Base-by-base conservation (phyloP, 2,888 invertebrate genomes). In the Sussaba pulchella region DNA sequence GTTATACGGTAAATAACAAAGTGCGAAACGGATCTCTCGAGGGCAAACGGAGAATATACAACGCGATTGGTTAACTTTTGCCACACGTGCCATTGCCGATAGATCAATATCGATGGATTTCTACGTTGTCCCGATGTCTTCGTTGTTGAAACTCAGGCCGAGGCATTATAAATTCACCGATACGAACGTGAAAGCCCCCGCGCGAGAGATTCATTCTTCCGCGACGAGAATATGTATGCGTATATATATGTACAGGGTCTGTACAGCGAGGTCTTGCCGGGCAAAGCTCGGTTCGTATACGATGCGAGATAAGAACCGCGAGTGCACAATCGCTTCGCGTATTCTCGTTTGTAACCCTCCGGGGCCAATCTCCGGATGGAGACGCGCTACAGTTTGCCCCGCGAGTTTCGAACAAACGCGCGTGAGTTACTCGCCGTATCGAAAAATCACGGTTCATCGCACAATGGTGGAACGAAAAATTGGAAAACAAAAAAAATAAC, bases 161-260 rank as follows among this genome's bases (percentile, higher is more conserved):
- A 57, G 86, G 85, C 4, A 2, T 2, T 31, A 89, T 90, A 89
- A 89, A 89, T 89, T 87, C 86, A 85, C 85, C 83, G 88, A 88
- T 90, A 88, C 85, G n/a, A 86, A 86, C 86, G 88, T 87, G 88
- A 88, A 89, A 88, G 88, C 88, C 71, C 31, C 31, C 85, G 75
- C 31, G 17, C 57, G 57, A 14, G n/a, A n/a, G 57, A 85, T 79
- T 84, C 82, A 85, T 88, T 89, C 88, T 87, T 88, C 66, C 78
- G 80, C 79, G 54, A 79, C 79, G 81, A 82, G 82, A 82, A n/a
- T n/a, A n/a, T n/a, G n/a, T n/a, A n/a, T n/a, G n/a, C n/a, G n/a
- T n/a, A n/a, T n/a, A n/a, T n/a, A n/a, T n/a, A n/a, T n/a, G n/a
- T n/a, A n/a, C n/a, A n/a, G n/a, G n/a, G n/a, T n/a, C n/a, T n/a